Evolutionary conservation across 2,797 vertebrate species (phyloP), one percentile per base, ranked within the genome.

Genomic region (Paedocypris micromegethes): DNA sequence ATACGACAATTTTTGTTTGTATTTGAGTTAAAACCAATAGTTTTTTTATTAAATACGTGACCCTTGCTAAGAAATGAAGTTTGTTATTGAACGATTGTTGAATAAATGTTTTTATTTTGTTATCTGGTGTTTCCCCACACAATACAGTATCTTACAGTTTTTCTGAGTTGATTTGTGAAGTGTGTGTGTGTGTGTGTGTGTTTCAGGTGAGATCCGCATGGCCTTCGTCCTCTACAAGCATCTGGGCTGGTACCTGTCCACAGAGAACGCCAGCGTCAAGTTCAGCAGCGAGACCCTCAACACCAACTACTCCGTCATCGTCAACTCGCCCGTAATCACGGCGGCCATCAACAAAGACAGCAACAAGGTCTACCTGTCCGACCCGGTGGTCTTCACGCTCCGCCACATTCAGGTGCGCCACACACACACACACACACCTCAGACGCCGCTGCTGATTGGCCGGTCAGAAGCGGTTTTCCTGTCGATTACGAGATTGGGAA

Each of bases 301-400:
- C 0, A 94, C 94, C 72, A 99, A 99, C 83, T 94, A 98, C 83
- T 96, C 97, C 0, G 90, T 99, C 82, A 97, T 99, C 1, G 95
- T 98, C 83, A 98, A 98, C 85, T 98, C 97, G 0, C 94, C 95
- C 0, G 91, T 99, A 48, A 94, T 99, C 83, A 96, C 95, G 0
- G 97, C 96, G 2, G 92, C 97, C 84, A 98, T 99, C 86, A 98
- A 95, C 88, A 99, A 98, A 81, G 97, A 98, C 84, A 92, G 93
- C 55, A 98, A 93, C 84, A 98, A 98, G 83, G 93, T 99, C 74
- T 99, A 98, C 81, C 87, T 98, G 73, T 94, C 94, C 48, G 96
- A 98, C 80, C 97, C 97, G 0, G 97, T 99, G 78, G 90, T 96
- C 63, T 99, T 98, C 78, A 97, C 93, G 59, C 90, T 99, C 79